A percentile compares a stretch with the other conserved stretches of the same genome.
Conservation (phyloP, 2,888 invertebrate species). For the Alentia gelatinosa region DNA sequence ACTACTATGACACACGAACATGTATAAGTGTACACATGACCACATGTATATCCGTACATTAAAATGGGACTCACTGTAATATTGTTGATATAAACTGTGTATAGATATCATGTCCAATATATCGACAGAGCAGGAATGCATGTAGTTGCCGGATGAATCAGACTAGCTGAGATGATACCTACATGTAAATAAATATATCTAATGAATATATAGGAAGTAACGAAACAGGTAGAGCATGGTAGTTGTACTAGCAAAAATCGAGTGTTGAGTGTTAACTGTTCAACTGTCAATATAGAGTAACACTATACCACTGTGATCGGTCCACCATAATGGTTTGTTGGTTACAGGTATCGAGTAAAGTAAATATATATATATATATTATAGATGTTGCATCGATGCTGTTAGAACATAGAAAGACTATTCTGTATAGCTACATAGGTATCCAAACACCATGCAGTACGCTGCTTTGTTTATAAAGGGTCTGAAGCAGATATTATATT, state of each 20-base stretch:
- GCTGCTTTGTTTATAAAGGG: not conserved
- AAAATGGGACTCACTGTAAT: not conserved
- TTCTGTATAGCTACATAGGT: not conserved
- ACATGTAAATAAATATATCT: not conserved
- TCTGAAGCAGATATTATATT: not conserved
- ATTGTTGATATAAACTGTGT: not conserved
- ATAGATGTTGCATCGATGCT: constrained; percentile 36
- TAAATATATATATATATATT: not conserved
- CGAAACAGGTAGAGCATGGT: not conserved
- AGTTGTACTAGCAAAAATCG: not conserved
- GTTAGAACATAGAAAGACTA: not conserved
- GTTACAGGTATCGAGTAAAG: not conserved
- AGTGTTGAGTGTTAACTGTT: not conserved
- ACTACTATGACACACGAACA: not conserved
- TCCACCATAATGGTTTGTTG: not conserved
- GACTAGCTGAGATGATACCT: not conserved
- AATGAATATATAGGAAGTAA: not conserved
- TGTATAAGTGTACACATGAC: constrained; percentile 12
- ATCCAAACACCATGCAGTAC: not conserved
- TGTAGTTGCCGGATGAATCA: not conserved
- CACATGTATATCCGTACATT: not conserved
- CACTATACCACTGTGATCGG: constrained; percentile 29
- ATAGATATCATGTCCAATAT: not conserved
- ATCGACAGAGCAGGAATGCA: not conserved
- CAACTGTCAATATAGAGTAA: constrained; percentile 8